Evolutionary conservation across 2,888 invertebrate species (phyloP).

Genomic region (Troides helena): DNA sequence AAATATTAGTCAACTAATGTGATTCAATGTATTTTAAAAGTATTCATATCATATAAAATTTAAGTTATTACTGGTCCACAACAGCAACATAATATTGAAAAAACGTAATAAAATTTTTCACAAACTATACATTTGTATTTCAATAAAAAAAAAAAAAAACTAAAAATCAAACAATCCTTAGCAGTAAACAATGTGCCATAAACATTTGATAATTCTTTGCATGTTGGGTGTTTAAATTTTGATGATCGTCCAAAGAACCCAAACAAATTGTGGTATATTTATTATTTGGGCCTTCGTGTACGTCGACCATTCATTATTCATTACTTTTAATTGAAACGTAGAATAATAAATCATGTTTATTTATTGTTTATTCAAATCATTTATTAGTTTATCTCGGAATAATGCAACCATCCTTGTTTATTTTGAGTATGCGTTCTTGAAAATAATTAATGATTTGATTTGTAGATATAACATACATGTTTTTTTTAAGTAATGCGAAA

Average conservation of each 20-base stretch:
- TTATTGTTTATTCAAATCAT: constrained; percentile 22
- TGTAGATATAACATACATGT: background rate
- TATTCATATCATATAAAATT: too few relatives aligned
- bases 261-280: background rate
- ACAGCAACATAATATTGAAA: too few relatives aligned
- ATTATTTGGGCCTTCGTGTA: constrained; percentile 14
- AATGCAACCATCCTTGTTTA: constrained; percentile 21
- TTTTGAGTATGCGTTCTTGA: constrained; percentile 10
- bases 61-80: too few relatives aligned
- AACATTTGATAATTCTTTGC: too few relatives aligned
- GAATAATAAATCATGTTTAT: constrained; percentile 21
- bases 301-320: constrained; percentile 10
- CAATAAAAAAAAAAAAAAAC: too few relatives aligned
- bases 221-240: too few relatives aligned
- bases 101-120: too few relatives aligned
- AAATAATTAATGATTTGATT: constrained; percentile 10
- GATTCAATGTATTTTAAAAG: too few relatives aligned
- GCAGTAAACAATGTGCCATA: too few relatives aligned
- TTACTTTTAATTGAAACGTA: constrained; percentile 19
- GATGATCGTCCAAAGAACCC: constrained; percentile 4
- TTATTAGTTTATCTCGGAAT: constrained; percentile 20
- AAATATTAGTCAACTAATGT: too few relatives aligned
- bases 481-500: background rate
- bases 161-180: too few relatives aligned
- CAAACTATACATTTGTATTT: too few relatives aligned